These are phyloP conservation scores for Matsumyia berberina DNA, from an alignment of 2,888 invertebrate species.

Conservation along the genomic window DNA sequence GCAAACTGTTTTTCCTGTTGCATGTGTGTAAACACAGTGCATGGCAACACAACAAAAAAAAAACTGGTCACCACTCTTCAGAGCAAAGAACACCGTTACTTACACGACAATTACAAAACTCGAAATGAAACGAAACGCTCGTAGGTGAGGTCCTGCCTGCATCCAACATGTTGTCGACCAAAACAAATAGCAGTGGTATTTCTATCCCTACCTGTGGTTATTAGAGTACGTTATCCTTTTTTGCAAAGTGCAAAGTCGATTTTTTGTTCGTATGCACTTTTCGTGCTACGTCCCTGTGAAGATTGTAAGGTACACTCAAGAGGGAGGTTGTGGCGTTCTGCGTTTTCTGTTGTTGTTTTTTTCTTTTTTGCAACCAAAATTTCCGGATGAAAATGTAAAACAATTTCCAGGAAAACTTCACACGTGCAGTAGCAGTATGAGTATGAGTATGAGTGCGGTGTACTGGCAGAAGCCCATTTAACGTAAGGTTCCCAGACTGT, in stretches of 20 bases:
- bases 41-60: conserved; percentile 2
- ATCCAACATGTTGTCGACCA: conserved; percentile 58
- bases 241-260: conserved; percentile 41
- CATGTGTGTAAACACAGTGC: conserved; percentile 15
- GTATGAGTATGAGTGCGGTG: neutral
- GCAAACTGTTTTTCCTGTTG: conserved; percentile 33
- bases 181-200: conserved; percentile 56
- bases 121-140: conserved; percentile 58
- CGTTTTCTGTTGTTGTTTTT: too few relatives aligned
- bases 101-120: conserved; percentile 70
- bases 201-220: conserved; percentile 60
- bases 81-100: conserved; percentile 53
- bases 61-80: conserved; percentile 39
- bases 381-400: conserved; percentile 61
- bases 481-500: neutral
- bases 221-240: conserved; percentile 54
- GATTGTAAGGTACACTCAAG: conserved; percentile 25
- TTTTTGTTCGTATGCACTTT: conserved; percentile 5
- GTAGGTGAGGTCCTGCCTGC: conserved; percentile 28
- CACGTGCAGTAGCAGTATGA: conserved; percentile 37
- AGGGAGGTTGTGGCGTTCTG: neutral
- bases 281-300: conserved; percentile 29
- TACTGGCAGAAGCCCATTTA: too few relatives aligned
- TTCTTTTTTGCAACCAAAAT: conserved; percentile 35
- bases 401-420: conserved; percentile 52